phyloP scores from a whole-genome alignment of 53 echinoderm and acorn worm genomes.

The Crossaster papposus region DNA sequence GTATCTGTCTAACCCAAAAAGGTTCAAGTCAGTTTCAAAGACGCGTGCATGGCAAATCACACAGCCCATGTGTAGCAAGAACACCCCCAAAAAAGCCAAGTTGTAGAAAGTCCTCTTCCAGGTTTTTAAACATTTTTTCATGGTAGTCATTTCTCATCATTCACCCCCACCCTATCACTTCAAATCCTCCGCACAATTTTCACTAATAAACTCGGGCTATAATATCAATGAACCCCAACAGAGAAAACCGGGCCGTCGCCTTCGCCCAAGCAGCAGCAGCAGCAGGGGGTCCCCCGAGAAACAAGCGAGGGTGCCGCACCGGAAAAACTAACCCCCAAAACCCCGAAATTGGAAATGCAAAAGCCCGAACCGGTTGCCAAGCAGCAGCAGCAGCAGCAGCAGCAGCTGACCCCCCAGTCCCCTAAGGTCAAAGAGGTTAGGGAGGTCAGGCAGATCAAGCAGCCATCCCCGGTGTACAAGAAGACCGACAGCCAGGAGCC shows the following conservation, averaged over 20 bases:
- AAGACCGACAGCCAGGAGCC: background rate
- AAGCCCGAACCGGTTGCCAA: constrained; percentile 50
- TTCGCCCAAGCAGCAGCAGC: constrained; percentile 45
- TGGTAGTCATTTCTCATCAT: background rate
- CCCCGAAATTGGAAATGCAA: constrained; percentile 23
- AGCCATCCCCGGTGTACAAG: constrained; percentile 17
- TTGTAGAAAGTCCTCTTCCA: too few relatives aligned
- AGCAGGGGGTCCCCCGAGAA: constrained; percentile 24
- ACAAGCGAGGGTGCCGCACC: constrained; percentile 10
- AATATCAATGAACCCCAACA: constrained; percentile 55
- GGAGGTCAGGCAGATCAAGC: constrained; percentile 46
- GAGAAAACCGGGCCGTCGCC: constrained; percentile 42
- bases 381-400: too few relatives aligned
- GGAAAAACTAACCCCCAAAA: background rate
- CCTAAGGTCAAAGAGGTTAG: too few relatives aligned
- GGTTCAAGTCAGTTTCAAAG: too few relatives aligned
- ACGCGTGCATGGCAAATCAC: too few relatives aligned
- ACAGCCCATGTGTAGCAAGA: too few relatives aligned
- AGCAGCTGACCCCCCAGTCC: constrained; percentile 61
- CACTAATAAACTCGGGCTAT: constrained; percentile 39
- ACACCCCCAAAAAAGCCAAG: too few relatives aligned
- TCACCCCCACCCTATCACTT: background rate
- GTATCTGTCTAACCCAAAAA: too few relatives aligned
- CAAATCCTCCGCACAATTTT: constrained; percentile 14
- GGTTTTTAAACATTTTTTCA: background rate